Percentiles rank a stretch among this genome's conserved stretches.
phyloP scores from a whole-genome alignment of 2,113 vertebrate species.

The Oplegnathus fasciatus region DNA sequence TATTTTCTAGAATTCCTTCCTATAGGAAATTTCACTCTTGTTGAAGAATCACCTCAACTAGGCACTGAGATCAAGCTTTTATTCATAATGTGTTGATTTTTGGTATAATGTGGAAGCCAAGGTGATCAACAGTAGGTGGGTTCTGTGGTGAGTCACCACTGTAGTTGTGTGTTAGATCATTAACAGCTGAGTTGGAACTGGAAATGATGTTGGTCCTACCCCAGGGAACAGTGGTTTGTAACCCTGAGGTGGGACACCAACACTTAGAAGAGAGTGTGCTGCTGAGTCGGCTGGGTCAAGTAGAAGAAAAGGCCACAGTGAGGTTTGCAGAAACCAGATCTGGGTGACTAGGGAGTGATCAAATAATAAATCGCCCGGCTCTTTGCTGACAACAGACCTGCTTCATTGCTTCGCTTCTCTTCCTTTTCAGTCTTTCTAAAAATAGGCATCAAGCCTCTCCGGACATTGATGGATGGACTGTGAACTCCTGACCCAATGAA shows the following conservation, averaged over 20 bases:
- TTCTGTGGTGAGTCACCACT: conserved; percentile 1
- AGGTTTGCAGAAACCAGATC: conserved; percentile 53
- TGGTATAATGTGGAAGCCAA: background rate
- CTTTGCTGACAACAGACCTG: conserved; percentile 36
- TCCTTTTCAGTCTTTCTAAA: conserved; percentile 38
- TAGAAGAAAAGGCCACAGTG: conserved; percentile 21
- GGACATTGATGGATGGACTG: conserved; percentile 52
- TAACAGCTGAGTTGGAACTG: conserved; percentile 42
- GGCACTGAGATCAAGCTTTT: conserved; percentile 1
- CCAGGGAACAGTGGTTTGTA: conserved; percentile 23
- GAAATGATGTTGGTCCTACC: conserved; percentile 40
- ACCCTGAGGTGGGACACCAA: conserved; percentile 22
- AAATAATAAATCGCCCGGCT: conserved; percentile 36
- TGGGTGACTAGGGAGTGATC: conserved; percentile 27
- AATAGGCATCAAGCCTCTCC: conserved; percentile 38
- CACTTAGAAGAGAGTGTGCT: conserved; percentile 10
- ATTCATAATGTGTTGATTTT: background rate
- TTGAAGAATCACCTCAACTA: background rate
- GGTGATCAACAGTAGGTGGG: background rate
- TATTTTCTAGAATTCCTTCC: background rate
- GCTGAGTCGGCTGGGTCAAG: conserved; percentile 47
- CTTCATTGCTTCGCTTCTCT: background rate
- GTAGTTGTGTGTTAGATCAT: conserved; percentile 45
- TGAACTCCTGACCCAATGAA: conserved; percentile 72
- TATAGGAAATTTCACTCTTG: background rate